phyloP scores from a whole-genome alignment of 2,113 vertebrate genomes.

The Calonectris borealis region DNA sequence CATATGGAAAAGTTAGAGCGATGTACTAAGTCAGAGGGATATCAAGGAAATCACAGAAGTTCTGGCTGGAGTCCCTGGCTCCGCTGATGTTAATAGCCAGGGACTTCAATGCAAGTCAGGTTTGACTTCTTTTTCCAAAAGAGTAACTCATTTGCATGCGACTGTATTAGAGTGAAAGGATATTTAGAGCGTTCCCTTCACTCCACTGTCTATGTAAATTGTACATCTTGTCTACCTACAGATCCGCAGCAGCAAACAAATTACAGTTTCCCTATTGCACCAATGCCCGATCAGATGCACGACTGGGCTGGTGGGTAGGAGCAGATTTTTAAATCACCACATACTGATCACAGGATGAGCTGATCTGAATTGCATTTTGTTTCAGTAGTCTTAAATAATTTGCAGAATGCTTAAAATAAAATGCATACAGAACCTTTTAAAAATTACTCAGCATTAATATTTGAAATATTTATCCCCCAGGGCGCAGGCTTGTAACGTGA shows the following conservation, averaged over 20 bases:
- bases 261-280: neutral
- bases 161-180: neutral
- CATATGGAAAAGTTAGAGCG: constrained; percentile 47
- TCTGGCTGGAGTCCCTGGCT: constrained; percentile 41
- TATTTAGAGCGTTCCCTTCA: neutral
- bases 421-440: constrained; percentile 27
- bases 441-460: constrained; percentile 57
- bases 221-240: neutral
- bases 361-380: neutral
- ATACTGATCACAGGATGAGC: neutral
- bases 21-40: constrained; percentile 14
- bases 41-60: constrained; percentile 64
- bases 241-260: neutral
- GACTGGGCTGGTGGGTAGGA: neutral
- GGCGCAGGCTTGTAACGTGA: constrained; percentile 1
- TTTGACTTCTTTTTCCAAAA: constrained; percentile 35
- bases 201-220: neutral
- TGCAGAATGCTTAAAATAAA: constrained; percentile 35
- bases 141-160: constrained; percentile 40
- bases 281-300: accelerated
- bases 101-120: constrained; percentile 45
- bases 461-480: constrained; percentile 44
- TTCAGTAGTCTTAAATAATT: constrained; percentile 28
- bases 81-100: neutral
- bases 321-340: neutral